Evolutionary conservation across 2,888 invertebrate genomes (phyloP).

Genomic region (Drosophila mayaguana): DNA sequence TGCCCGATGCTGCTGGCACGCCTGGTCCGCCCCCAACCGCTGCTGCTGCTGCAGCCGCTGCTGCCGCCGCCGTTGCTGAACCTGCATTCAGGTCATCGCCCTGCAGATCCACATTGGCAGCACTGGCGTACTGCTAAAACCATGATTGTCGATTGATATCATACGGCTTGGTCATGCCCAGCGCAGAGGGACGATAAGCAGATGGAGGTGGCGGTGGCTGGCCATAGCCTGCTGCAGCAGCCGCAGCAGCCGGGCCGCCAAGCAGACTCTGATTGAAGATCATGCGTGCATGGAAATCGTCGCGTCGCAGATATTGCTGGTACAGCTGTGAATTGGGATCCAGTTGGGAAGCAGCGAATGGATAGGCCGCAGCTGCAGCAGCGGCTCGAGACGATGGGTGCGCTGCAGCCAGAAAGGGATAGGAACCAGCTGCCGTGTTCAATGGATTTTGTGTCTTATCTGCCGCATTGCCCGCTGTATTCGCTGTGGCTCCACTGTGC

Average conservation of each 20-base stretch:
- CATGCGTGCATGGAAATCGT: conserved; percentile 88
- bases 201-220: conserved; percentile 88
- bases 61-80: conserved; percentile 47
- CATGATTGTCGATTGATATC: conserved; percentile 90
- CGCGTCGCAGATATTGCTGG: conserved; percentile 90
- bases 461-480: conserved; percentile 59
- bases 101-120: conserved; percentile 77
- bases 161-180: conserved; percentile 90
- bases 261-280: conserved; percentile 85
- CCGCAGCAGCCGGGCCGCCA: conserved; percentile 86
- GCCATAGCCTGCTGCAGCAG: conserved; percentile 89
- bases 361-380: conserved; percentile 88
- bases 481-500: conserved; percentile 81
- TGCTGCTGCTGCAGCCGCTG: conserved; percentile 33
- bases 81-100: conserved; percentile 72
- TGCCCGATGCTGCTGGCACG: conserved; percentile 17
- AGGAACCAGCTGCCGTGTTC: conserved; percentile 85
- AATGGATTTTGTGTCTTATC: conserved; percentile 85
- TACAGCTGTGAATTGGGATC: conserved; percentile 89
- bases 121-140: conserved; percentile 87
- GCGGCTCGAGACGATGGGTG: conserved; percentile 85
- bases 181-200: conserved; percentile 86
- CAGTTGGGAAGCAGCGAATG: conserved; percentile 86
- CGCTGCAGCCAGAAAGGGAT: conserved; percentile 88
- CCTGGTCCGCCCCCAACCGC: conserved; percentile 7